phyloP scores from a whole-genome alignment of 1,140 invertebrate genomes.

The Pollicipes pollicipes region DNA sequence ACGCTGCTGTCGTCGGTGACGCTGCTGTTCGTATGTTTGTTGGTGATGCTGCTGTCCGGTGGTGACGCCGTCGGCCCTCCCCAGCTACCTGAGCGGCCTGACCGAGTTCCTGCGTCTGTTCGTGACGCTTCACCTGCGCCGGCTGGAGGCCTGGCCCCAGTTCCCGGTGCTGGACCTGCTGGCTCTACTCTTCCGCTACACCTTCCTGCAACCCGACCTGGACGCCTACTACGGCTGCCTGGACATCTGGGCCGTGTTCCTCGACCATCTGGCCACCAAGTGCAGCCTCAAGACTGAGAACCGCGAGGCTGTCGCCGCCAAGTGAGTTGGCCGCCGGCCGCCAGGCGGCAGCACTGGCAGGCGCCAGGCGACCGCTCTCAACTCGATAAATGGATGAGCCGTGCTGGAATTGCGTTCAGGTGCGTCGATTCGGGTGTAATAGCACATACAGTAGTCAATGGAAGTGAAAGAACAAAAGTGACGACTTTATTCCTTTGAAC shows the following conservation, averaged over 20 bases:
- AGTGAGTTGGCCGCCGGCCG: slow-evolving; percentile 58
- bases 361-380: no score
- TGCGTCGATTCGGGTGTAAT: no score
- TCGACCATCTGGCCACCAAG: slow-evolving; percentile 45
- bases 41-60: no score
- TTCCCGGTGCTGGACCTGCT: slow-evolving; percentile 65
- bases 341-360: no score
- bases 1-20: no score
- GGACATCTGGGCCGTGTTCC: slow-evolving; percentile 64
- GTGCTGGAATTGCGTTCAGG: no score
- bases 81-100: slow-evolving; percentile 70
- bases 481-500: no score
- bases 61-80: no score
- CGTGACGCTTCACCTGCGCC: slow-evolving; percentile 65
- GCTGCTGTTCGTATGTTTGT: no score
- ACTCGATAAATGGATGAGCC: no score
- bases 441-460: no score
- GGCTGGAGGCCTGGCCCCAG: slow-evolving; percentile 52
- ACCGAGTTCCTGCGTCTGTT: slow-evolving; percentile 75
- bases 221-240: slow-evolving; percentile 58
- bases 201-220: slow-evolving; percentile 55
- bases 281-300: slow-evolving; percentile 24
- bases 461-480: no score
- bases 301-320: slow-evolving; percentile 64
- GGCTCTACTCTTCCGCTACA: slow-evolving; percentile 60